A percentile compares a stretch with the other conserved stretches of the same genome.
These are phyloP conservation scores for Muscicapa striata DNA, from an alignment of 2,797 vertebrate genomes.

Conservation along the genomic window DNA sequence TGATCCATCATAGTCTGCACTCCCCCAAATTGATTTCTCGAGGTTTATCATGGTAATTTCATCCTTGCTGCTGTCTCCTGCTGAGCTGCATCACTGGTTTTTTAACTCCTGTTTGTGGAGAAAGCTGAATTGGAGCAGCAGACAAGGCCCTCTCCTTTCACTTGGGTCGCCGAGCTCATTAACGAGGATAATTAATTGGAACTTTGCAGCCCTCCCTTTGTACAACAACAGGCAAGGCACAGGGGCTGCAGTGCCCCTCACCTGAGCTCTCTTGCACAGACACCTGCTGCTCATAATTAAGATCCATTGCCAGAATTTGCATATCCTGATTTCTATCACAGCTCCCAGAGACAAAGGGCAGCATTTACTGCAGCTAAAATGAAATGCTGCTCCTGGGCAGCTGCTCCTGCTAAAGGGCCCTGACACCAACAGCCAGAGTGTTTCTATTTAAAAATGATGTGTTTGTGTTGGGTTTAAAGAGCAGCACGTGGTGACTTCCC, in stretches of 20 bases:
- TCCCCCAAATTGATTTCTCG: not conserved
- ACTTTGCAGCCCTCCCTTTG: constrained; percentile 66
- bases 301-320: constrained; percentile 86
- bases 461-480: constrained; percentile 86
- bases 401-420: constrained; percentile 85
- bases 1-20: not conserved
- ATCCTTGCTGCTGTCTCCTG: not conserved
- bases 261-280: constrained; percentile 84
- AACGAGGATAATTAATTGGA: constrained; percentile 88
- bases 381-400: constrained; percentile 85
- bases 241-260: constrained; percentile 79
- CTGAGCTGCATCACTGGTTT: not conserved
- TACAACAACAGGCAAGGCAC: constrained; percentile 63
- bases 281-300: constrained; percentile 95
- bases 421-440: constrained; percentile 34
- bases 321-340: constrained; percentile 87
- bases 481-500: constrained; percentile 77
- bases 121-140: not conserved
- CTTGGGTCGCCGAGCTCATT: constrained; percentile 79
- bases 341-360: constrained; percentile 83
- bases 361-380: constrained; percentile 83
- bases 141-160: constrained; percentile 19
- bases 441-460: constrained; percentile 76
- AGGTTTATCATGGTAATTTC: constrained; percentile 20
- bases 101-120: not conserved